Evolutionary conservation across 2,888 invertebrate genomes (phyloP), one percentile per base, ranked within the genome.

Genomic region (Apodemia zela): DNA sequence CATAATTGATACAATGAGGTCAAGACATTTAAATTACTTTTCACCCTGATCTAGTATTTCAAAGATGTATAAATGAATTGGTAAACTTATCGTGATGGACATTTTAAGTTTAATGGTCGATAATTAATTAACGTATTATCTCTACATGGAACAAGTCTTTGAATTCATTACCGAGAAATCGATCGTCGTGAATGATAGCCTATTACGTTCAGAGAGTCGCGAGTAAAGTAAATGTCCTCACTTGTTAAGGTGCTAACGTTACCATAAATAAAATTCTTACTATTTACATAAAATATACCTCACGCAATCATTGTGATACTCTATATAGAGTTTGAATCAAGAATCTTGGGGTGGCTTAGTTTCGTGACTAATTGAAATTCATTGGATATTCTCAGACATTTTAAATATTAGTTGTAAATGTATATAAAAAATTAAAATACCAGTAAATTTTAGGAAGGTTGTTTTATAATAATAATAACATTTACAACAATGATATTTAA

Each of bases 141-240:
- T 74, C 74, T 74, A 74, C 76, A 75, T 74, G 79, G 79, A 81
- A 78, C 38, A 59, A 63, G 65, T 76, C 76, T 81, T 80, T 79
- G 82, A 83, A 84, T 80, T 80, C 80, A 75, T 76, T 83, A 82
- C 85, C 77, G 68, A 77, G 85, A 87, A 86, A 75, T 77, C 79
- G 86, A 85, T 83, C 73, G 71, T 70, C 69, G 74, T 72, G 65
- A 75, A 73, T 74, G 80, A 84, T 84, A 84, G 81, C 81, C 79
- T 78, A 78, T 78, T 78, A 76, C 79, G 81, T 81, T 72, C 83
- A 81, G 75, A 82, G 75, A 72, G 77, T 75, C 74, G 83, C 75
- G 79, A 75, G 77, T 83, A 85, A 84, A 84, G 81, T 84, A 78
- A 77, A 75, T 74, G 59, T 59, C 35, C 35, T 59, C 35, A 51